Base-by-base conservation (phyloP, 2,113 vertebrate species). In the Australoheros scitulus region DNA sequence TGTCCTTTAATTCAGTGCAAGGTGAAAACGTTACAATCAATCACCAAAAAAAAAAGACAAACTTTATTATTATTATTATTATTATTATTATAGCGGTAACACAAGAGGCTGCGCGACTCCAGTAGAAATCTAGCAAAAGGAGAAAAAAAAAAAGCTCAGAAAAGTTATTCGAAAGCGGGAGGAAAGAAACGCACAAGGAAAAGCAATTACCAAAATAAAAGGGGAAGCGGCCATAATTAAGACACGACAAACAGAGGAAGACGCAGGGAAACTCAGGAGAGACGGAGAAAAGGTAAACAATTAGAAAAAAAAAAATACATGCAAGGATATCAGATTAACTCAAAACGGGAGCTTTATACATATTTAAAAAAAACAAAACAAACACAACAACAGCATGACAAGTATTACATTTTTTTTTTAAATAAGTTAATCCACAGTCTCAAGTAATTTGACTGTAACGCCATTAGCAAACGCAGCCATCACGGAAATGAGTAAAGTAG, bases 201-300 rank as follows among this genome's bases (percentile, higher is more conserved):
- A 70, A 70, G 65, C 65, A 52, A 70, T 70, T 17, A 70, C 43
- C 65, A 70, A 70, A 70, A 52, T 70, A 70, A 70, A 70, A 70
- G 65, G 65, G 65, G 65, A 70, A 70, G 65, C 41, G 65, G 24
- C 65, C 24, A 52, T 29, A 70, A 70, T 70, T 32, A 52, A 70
- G 43, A 52, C 65, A 32, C 65, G 43, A 70, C 43, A 52, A 70
- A 70, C 43, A 20, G 65, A 52, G 43, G 65, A 70, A 52, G 65
- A 70, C 65, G 17, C 65, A 11, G 29, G 26, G 17, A 72, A 20
- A n/a, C 38, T 17, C 24, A 20, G 41, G 2, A 50, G 41, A 29
- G 41, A 29, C 64, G 5, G 24, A 72, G 17, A 32, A 32, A 72
- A 72, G 65, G 65, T 72, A 72, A 72, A 72, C 43, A 72, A 7